Conservation (phyloP, 2,888 invertebrate genomes). For the Caenorhabditis angaria region DNA sequence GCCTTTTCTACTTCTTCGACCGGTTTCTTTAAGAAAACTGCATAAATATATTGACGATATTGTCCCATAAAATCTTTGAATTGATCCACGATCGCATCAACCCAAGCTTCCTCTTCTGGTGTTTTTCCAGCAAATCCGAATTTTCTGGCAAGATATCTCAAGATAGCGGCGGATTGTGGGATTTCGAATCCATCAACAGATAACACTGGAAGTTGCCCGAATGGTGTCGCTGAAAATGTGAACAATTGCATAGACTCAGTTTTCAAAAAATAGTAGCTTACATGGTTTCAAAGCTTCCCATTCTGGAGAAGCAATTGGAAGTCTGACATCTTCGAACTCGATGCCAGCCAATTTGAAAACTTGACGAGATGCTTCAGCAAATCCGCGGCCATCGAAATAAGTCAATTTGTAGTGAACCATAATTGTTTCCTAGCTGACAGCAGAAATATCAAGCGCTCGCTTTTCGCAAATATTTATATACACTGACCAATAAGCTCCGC, state of each 20-base stretch:
- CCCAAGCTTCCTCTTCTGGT: constrained; percentile 44
- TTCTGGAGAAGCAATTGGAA: not conserved
- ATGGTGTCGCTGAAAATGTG: constrained; percentile 41
- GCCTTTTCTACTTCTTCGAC: not conserved
- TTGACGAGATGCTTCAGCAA: constrained; percentile 13
- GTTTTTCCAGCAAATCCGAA: constrained; percentile 47
- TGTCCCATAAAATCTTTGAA: constrained; percentile 31
- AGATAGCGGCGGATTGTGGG: constrained; percentile 48
- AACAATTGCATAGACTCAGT: not conserved
- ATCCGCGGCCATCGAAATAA: constrained; percentile 9
- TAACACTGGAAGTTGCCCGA: constrained; percentile 46
- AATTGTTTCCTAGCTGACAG: not conserved
- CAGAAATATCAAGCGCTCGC: no score
- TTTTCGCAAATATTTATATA: no score
- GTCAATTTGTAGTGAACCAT: no score
- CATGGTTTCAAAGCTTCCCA: constrained; percentile 7
- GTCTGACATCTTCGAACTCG: constrained; percentile 5
- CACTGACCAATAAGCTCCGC: no score
- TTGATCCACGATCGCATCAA: constrained; percentile 45
- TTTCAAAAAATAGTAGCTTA: not conserved
- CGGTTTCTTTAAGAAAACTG: not conserved
- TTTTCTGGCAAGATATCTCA: constrained; percentile 42
- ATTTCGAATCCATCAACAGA: constrained; percentile 46
- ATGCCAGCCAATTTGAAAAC: constrained; percentile 1
- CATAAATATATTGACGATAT: constrained; percentile 20